Evolutionary conservation across 2,888 invertebrate genomes (phyloP).

Genomic region (Cecidostiba fungosa): DNA sequence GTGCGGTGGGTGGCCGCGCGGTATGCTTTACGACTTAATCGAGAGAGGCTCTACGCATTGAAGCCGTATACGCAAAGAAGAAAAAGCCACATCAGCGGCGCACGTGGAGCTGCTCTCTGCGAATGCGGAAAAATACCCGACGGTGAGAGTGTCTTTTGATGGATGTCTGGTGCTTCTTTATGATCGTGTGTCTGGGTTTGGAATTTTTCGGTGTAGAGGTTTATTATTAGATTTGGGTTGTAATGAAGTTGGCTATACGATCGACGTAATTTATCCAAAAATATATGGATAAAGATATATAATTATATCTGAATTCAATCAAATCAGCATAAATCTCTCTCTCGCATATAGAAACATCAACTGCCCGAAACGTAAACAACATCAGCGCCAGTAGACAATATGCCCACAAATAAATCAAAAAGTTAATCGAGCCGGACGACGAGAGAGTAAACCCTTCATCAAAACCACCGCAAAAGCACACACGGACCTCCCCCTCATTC

Average conservation of each 20-base stretch:
- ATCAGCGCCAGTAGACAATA: background rate
- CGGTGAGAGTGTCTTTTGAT: slow-evolving; percentile 15
- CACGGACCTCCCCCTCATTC: slow-evolving; percentile 12
- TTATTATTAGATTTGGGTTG: too few relatives aligned
- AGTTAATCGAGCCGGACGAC: slow-evolving; percentile 1
- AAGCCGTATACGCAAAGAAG: too few relatives aligned
- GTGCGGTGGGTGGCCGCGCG: slow-evolving; percentile 30
- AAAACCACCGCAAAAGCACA: background rate
- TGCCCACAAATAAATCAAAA: slow-evolving; percentile 49
- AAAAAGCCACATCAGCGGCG: too few relatives aligned
- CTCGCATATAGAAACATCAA: background rate
- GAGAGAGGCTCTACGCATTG: background rate
- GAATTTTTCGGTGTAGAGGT: too few relatives aligned
- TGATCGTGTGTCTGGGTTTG: background rate
- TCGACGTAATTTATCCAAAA: too few relatives aligned
- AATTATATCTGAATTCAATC: too few relatives aligned
- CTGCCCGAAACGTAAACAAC: slow-evolving; percentile 9
- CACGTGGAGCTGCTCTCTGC: background rate
- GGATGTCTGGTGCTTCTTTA: background rate
- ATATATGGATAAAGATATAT: too few relatives aligned
- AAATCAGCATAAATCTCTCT: too few relatives aligned
- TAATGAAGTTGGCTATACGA: too few relatives aligned
- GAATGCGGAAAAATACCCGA: background rate
- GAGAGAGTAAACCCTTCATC: background rate
- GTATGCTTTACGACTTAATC: slow-evolving; percentile 52